Evolutionary conservation across 2,113 vertebrate species (phyloP), one percentile per base, ranked within the genome.

Genomic region (Larimichthys polyactis): DNA sequence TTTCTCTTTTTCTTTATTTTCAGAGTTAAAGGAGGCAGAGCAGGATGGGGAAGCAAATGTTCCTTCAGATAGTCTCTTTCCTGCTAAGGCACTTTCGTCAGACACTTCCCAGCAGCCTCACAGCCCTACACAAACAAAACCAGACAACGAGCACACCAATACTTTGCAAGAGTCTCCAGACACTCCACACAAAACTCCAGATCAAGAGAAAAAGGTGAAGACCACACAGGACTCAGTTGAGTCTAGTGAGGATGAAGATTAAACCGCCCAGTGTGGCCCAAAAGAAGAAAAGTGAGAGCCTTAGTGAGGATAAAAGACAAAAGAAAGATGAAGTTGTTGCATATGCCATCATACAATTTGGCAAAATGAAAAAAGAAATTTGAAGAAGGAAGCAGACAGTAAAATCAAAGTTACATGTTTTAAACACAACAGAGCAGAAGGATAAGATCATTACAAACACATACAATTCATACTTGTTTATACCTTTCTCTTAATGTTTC

Each of bases 1-100:
- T 27, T 36, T 36, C 32, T 36, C 32, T 36, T 36, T 36, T 36
- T 36, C 32, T 36, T 36, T 36, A 36, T 36, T 91, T 87, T 77
- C 57, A 88, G 87, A 27, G 27, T 27, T 27, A 27, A 27, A 49
- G 51, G 11, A 65, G 22, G 1, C 15, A 24, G 29, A 59, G 22
- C 27, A 44, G 17, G 14, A 36, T 1, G 16, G 79, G 5, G 29
- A 69, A 4, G 0, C 0, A 52, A 16, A 20, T 55, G 6, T 7
- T 40, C 22, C 63, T 51, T 17, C 68, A 51, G 19, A 51, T 51
- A 17, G 1, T 51, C 5, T 7, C 49, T 7, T 5, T 6, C 49
- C 46, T 7, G 24, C 24, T 66, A 12, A 7, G 57, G 44, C 2
- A 11, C 2, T 3, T 24, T 29, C 46, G n/a, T n/a, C n/a, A 27